A percentile compares a stretch with the other conserved stretches of the same genome.
Conservation (phyloP, 2,888 invertebrate species). For the Lochmaea crataegi region DNA sequence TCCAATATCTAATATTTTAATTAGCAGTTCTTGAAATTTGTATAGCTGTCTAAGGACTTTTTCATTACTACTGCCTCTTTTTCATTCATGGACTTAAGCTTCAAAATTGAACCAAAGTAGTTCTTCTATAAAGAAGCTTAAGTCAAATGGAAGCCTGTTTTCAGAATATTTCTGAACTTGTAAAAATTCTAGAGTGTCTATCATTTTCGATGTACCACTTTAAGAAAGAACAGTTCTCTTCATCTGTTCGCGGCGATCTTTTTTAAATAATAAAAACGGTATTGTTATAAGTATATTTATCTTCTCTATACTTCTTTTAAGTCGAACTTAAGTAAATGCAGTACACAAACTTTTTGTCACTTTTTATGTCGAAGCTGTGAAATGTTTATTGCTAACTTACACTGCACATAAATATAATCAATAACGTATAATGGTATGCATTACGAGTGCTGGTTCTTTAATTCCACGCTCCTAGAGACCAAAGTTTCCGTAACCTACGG, state of each 20-base stretch:
- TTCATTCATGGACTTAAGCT: no score
- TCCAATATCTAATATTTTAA: no score
- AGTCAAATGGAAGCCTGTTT: no score
- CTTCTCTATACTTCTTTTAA: not conserved
- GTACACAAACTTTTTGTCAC: not conserved
- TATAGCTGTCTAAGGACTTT: no score
- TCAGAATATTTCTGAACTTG: not conserved
- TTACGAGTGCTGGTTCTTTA: slow-evolving; percentile 3
- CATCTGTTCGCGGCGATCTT: no score
- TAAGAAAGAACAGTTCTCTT: no score
- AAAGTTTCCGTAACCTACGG: slow-evolving; percentile 35
- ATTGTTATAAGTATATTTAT: not conserved
- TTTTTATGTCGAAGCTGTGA: not conserved
- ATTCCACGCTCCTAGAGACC: slow-evolving; percentile 28
- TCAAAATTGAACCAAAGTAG: no score
- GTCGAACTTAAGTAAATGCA: not conserved
- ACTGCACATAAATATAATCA: slow-evolving; percentile 6
- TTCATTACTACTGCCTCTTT: no score
- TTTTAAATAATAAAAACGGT: no score
- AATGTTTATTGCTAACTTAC: slow-evolving; percentile 1
- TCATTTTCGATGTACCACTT: not conserved
- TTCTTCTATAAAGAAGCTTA: no score
- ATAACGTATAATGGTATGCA: slow-evolving; percentile 11
- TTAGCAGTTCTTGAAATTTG: no score
- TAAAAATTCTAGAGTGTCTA: no score